Conservation (phyloP, 2,888 invertebrate genomes). For the Erebia ligea region DNA sequence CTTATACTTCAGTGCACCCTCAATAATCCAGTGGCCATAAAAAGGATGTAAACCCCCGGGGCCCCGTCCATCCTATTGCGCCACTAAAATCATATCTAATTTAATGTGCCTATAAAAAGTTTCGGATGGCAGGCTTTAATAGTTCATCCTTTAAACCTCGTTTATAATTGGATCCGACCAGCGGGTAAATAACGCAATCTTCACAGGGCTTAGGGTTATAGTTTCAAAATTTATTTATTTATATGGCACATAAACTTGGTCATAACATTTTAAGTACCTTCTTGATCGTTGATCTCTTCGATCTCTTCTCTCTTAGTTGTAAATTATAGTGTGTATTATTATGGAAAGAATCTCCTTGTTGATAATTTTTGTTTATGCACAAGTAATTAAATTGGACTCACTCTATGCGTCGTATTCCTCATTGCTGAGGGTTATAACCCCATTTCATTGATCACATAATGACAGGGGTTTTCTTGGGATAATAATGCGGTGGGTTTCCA, state of each 20-base stretch:
- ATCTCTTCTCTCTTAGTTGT: background rate
- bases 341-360: no score
- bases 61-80: conserved; percentile 39
- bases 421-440: no score
- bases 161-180: conserved; percentile 35
- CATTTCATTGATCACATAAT: no score
- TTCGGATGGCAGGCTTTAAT: conserved; percentile 39
- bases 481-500: no score
- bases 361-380: no score
- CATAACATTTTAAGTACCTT: conserved; percentile 6
- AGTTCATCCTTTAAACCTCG: conserved; percentile 43
- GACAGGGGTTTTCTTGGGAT: no score
- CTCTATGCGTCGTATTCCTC: no score
- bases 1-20: conserved; percentile 32
- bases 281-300: background rate
- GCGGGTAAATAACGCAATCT: conserved; percentile 19
- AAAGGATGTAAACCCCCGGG: conserved; percentile 41
- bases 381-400: no score
- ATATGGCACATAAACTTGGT: conserved; percentile 7
- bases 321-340: background rate
- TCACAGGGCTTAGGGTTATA: conserved; percentile 13
- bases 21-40: conserved; percentile 42
- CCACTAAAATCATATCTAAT: conserved; percentile 43
- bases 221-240: conserved; percentile 20
- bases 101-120: conserved; percentile 43